Base-by-base conservation (phyloP, 1,140 invertebrate genomes). In the Diprion similis region DNA sequence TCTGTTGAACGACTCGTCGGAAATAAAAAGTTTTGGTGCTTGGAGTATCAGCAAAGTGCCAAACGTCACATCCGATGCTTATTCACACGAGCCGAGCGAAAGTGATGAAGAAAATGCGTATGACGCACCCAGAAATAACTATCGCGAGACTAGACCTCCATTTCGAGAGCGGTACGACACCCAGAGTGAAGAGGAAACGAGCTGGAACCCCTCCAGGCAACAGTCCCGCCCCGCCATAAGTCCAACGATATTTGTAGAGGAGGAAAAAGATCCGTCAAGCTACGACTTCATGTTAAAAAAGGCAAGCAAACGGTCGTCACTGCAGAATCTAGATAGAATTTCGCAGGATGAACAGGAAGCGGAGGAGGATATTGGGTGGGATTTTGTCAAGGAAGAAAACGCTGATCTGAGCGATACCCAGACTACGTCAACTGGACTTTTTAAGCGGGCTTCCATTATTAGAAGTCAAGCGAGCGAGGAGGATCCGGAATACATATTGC, bases 401-500 rank as follows among this genome's bases (percentile, higher is more conserved):
- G 19, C 68, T 0, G 84, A 83, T 8, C 11, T 47, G 0, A 19
- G 24, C 51, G n/a, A 59, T 3, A 72, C 77, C 0, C 80, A 72
- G 68, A 74, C 75, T 45, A 74, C 81, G 2, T 80, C 84, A 1
- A 64, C 73, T 0, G 86, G 86, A 19, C 73, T 88, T 11, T 85
- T 84, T 19, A 88, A 88, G 72, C 76, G 87, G 48, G 86, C 87
- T 65, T 88, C 87, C 0, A 87, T 88, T 11, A 75, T 88, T 1
- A 88, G 86, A 75, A 88, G 87, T 72, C 87, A 88, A 77, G 86
- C 87, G 0, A 88, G 87, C 68, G 87, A 88, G 72, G 87, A 88
- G 66, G 87, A 87, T 76, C 86, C 86, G 0, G 87, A 88, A 73
- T 88, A 87, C 68, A 75, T 87, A 1, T 68, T 88, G 1, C 86